Evolutionary conservation across 2,797 vertebrate genomes (phyloP).

Genomic region (Apodemus agrarius): DNA sequence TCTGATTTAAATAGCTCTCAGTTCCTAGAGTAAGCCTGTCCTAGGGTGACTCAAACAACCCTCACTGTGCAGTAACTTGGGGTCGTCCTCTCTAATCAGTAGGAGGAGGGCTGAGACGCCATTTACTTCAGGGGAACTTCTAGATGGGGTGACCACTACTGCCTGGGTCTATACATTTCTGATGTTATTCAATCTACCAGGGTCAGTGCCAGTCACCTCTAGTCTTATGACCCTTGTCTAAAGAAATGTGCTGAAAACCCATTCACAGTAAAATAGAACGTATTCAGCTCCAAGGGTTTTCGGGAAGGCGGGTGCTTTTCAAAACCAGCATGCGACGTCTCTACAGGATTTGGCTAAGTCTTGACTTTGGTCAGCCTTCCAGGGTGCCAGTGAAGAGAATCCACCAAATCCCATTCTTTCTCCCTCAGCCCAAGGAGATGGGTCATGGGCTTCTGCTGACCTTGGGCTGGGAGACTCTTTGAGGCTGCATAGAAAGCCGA

Average conservation of each 20-base stretch:
- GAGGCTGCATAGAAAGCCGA: not conserved
- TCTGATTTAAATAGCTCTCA: not conserved
- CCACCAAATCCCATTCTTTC: not conserved
- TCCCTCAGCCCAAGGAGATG: not conserved
- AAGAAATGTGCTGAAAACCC: not conserved
- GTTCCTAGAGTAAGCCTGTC: not conserved
- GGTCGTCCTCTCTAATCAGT: not conserved
- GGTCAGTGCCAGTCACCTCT: not conserved
- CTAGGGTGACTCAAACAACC: not conserved
- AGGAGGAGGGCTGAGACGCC: not conserved
- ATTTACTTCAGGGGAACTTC: not conserved
- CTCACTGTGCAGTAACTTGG: not conserved
- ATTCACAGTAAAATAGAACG: slow-evolving; percentile 13
- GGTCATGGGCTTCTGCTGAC: not conserved
- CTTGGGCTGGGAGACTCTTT: not conserved
- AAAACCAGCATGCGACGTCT: not conserved
- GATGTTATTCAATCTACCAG: not conserved
- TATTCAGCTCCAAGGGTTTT: not conserved
- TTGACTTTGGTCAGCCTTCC: not conserved
- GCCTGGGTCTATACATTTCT: not conserved
- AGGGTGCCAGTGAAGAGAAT: not conserved
- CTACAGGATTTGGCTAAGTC: not conserved
- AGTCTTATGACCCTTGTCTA: not conserved
- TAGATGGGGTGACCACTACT: not conserved
- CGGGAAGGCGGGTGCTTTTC: not conserved